phyloP scores from a whole-genome alignment of 1,140 invertebrate genomes.

The Neodiprion fabricii region DNA sequence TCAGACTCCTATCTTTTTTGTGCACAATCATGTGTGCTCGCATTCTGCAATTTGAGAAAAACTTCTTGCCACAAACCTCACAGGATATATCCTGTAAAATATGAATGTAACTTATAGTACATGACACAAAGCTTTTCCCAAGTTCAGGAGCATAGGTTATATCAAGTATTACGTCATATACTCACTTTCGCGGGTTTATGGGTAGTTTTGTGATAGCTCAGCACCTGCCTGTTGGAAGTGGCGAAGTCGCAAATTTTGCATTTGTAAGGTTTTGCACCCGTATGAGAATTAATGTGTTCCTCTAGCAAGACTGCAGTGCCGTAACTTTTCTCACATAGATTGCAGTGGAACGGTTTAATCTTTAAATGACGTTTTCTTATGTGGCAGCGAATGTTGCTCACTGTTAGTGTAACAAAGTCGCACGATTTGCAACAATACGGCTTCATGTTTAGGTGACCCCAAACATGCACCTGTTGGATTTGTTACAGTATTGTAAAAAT shows the following conservation, averaged over 20 bases:
- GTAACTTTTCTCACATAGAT: slow-evolving; percentile 39
- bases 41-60: slow-evolving; percentile 42
- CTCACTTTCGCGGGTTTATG: slow-evolving; percentile 44
- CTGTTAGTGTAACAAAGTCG: slow-evolving; percentile 53
- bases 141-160: no score
- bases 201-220: slow-evolving; percentile 40
- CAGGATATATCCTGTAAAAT: slow-evolving; percentile 39
- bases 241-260: slow-evolving; percentile 41
- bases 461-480: slow-evolving; percentile 41
- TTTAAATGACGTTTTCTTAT: slow-evolving; percentile 49
- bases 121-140: no score
- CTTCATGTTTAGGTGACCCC: slow-evolving; percentile 49
- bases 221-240: slow-evolving; percentile 40
- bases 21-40: slow-evolving; percentile 43
- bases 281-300: slow-evolving; percentile 47
- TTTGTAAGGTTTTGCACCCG: slow-evolving; percentile 39
- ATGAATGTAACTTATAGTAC: neutral
- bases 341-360: slow-evolving; percentile 44
- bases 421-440: slow-evolving; percentile 57
- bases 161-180: no score
- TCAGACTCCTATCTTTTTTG: slow-evolving; percentile 39
- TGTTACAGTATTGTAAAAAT: neutral
- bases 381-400: slow-evolving; percentile 45
- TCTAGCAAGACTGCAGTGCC: slow-evolving; percentile 37
- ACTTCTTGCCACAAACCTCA: slow-evolving; percentile 39